Base-by-base conservation (phyloP, 2,888 invertebrate species). In the Pocota personata region DNA sequence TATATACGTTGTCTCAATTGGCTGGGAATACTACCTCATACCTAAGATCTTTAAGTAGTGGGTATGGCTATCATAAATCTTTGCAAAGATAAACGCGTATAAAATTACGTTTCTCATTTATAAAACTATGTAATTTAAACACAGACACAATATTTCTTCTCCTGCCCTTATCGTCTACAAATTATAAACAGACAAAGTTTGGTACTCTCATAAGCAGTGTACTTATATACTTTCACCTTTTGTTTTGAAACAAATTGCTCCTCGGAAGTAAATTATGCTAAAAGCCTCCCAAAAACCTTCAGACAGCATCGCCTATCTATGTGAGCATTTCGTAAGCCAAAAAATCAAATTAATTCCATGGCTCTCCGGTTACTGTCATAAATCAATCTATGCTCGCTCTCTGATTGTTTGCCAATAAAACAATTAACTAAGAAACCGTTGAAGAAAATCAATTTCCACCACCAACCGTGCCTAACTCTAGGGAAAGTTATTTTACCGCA, bases 401-500 rank as follows among this genome's bases (percentile, higher is more conserved):
- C 27, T 24, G 48, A 57, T 66, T 67, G 57, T 57, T 76, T 66
- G 76, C 76, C 58, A 57, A 76, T 66, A 58, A 58, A 57, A 40
- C 57, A 48, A 66, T 55, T 37, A 30, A 37, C 46, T 30, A 57
- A 60, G 27, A 37, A 57, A 50, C 76, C 14, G 19, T 37, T 27
- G 19, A 76, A 35, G 35, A 58, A 67, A 76, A 58, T 67, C 66
- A 67, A 58, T 58, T 19, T 24, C 19, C 48, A 48, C 7, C 57
- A 57, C 27, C 76, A 30, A 30, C 16, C 60, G 14, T 40, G 14
- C 48, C 50, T n/a, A 27, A 16, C 27, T 16, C 16, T 8, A 40
- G 76, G 58, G 76, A 76, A 76, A 76, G 76, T 66, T 67, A 76
- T 67, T 76, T 58, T 19, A 27, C 66, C 64, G 16, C 16, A 66